phyloP scores from a whole-genome alignment of 1,140 invertebrate species.

The Alviniconcha marisindica region DNA sequence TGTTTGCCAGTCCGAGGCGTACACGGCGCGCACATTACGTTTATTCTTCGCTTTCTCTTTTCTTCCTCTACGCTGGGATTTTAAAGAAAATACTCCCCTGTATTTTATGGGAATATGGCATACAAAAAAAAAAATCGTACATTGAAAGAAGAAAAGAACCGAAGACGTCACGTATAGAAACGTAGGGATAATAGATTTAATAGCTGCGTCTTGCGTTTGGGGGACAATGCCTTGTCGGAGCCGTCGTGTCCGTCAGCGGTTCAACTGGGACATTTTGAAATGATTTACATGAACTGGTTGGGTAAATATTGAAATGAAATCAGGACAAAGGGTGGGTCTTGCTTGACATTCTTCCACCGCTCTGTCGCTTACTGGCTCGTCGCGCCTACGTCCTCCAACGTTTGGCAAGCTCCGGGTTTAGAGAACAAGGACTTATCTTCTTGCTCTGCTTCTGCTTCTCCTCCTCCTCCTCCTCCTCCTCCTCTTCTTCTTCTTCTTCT shows the following conservation, averaged over 20 bases:
- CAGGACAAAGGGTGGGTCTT: neutral
- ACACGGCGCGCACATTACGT: too few species aligned
- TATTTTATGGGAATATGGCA: slow-evolving; percentile 24
- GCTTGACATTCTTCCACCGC: neutral
- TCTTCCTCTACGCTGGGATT: too few species aligned
- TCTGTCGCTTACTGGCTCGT: neutral
- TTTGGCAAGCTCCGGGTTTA: neutral
- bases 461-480: too few species aligned
- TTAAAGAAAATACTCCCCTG: slow-evolving; percentile 19
- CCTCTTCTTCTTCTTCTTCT: too few species aligned
- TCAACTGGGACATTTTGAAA: slow-evolving; percentile 37
- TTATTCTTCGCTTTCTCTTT: too few species aligned
- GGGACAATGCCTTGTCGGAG: slow-evolving; percentile 24
- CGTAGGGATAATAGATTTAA: slow-evolving; percentile 35
- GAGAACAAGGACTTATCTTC: neutral
- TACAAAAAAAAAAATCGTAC: neutral
- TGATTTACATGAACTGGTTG: slow-evolving; percentile 40
- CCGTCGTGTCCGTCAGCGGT: neutral
- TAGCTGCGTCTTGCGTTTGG: neutral
- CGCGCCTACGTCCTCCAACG: neutral
- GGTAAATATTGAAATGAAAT: slow-evolving; percentile 43
- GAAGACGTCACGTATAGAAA: neutral
- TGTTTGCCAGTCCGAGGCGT: too few species aligned
- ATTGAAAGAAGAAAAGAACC: slow-evolving; percentile 20
- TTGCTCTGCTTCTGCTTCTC: neutral